These are phyloP conservation scores for Pardosa pseudoannulata DNA, from an alignment of 2,888 invertebrate species.

Conservation along the genomic window DNA sequence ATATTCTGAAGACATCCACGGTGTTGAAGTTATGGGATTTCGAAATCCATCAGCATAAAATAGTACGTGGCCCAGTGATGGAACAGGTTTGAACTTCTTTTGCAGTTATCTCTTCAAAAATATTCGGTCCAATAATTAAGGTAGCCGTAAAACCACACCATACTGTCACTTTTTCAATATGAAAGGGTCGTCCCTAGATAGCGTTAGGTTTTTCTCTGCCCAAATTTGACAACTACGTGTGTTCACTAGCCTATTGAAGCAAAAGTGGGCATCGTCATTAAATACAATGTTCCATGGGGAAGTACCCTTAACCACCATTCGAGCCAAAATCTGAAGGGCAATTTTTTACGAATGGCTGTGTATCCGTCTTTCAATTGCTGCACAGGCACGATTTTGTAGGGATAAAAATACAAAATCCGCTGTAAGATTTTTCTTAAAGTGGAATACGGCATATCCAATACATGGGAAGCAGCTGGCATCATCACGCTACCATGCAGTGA, in stretches of 20 bases:
- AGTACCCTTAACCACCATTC: conserved; percentile 17
- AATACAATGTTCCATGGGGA: conserved; percentile 3
- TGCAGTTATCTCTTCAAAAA: conserved; percentile 19
- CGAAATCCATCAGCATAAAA: not conserved
- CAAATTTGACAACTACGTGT: conserved; percentile 3
- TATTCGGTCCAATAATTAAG: conserved; percentile 17
- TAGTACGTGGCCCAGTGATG: not conserved
- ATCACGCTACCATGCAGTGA: too few relatives aligned
- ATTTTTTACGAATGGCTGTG: conserved; percentile 5
- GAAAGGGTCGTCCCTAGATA: too few relatives aligned
- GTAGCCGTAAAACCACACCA: conserved; percentile 18
- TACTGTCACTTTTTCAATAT: conserved; percentile 25
- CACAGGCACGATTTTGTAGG: conserved; percentile 28
- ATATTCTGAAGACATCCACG: not conserved
- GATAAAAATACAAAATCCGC: conserved; percentile 24
- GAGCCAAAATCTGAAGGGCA: conserved; percentile 25
- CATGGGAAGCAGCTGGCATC: too few relatives aligned
- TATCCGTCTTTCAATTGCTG: conserved; percentile 3
- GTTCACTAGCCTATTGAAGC: not conserved
- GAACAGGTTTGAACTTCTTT: not conserved
- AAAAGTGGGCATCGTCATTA: conserved; percentile 21
- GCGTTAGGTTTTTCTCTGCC: not conserved
- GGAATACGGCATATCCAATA: too few relatives aligned
- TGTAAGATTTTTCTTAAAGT: conserved; percentile 23
- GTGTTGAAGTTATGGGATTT: not conserved